phyloP scores from a whole-genome alignment of 2,113 vertebrate species.

The Tyrannus savana region DNA sequence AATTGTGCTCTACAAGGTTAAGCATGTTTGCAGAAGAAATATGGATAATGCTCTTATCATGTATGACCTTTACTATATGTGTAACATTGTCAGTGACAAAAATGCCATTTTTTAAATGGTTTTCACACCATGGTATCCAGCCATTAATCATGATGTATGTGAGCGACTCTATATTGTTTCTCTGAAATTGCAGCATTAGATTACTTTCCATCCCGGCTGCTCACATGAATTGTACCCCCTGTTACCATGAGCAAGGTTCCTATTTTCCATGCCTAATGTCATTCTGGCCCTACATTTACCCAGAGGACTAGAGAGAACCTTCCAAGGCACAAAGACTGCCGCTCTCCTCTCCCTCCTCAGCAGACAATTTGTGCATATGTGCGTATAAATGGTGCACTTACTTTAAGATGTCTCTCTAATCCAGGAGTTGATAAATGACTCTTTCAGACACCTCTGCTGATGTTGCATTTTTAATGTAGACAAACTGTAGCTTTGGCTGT shows the following conservation, averaged over 20 bases:
- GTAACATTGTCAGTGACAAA: slow-evolving; percentile 71
- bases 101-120: slow-evolving; percentile 69
- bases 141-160: slow-evolving; percentile 65
- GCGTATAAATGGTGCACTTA: slow-evolving; percentile 5
- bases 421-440: slow-evolving; percentile 46
- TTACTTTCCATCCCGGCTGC: neutral
- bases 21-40: slow-evolving; percentile 72
- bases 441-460: slow-evolving; percentile 42
- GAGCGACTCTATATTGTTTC: slow-evolving; percentile 48
- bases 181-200: slow-evolving; percentile 54
- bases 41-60: slow-evolving; percentile 64
- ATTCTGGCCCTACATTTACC: neutral
- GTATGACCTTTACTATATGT: slow-evolving; percentile 66
- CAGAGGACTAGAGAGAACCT: slow-evolving; percentile 6
- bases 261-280: slow-evolving; percentile 13
- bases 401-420: slow-evolving; percentile 48
- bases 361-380: slow-evolving; percentile 49
- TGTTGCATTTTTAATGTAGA: slow-evolving; percentile 52
- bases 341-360: neutral
- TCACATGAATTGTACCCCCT: slow-evolving; percentile 24
- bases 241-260: slow-evolving; percentile 32
- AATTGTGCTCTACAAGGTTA: slow-evolving; percentile 68
- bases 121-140: slow-evolving; percentile 69
- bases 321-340: neutral
- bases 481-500: slow-evolving; percentile 2